Evolutionary conservation across 2,797 vertebrate species (phyloP), one percentile per base, ranked within the genome.

Genomic region (Zalophus californianus): DNA sequence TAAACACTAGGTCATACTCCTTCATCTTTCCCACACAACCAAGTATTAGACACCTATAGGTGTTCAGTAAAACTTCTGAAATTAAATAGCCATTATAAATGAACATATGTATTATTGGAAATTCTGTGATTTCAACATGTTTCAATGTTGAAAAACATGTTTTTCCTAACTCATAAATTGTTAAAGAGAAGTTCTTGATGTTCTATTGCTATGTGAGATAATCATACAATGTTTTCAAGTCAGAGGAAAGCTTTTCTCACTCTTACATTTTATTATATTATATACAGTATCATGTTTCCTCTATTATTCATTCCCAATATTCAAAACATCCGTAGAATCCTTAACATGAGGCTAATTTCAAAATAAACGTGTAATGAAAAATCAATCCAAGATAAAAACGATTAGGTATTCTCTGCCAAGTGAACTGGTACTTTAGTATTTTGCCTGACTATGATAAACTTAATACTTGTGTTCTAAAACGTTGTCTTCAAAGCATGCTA

Each of bases 381-480:
- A 77, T 70, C 78, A 92, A 92, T 10, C 52, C 10, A 10, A n/a
- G 3, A 86, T 54, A 79, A n/a, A 95, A 86, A 84, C 73, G n/a
- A 93, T 35, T 44, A 89, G 73, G n/a, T 54, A 41, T 60, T 60
- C 38, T 44, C 6, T 91, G 58, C 35, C 29, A 60, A 14, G 10
- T 85, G 44, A 89, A 86, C 4, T 21, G 21, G 82, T 50, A 89
- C 13, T 62, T 83, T 27, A 78, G 54, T 38, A 50, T 83, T 80
- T 84, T 90, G 16, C 38, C 90, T 72, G 62, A 83, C n/a, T 70
- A 27, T 29, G 54, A 66, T n/a, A 32, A 87, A 91, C 52, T 58
- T 89, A 58, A 80, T 41, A 58, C n/a, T 27, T 77, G 29, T 75
- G 83, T 92, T 95, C 79, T 94, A 91, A 77, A 95, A 66, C 52